Evolutionary conservation across 2,113 vertebrate genomes (phyloP).

Genomic region (Engraulis encrasicolus): DNA sequence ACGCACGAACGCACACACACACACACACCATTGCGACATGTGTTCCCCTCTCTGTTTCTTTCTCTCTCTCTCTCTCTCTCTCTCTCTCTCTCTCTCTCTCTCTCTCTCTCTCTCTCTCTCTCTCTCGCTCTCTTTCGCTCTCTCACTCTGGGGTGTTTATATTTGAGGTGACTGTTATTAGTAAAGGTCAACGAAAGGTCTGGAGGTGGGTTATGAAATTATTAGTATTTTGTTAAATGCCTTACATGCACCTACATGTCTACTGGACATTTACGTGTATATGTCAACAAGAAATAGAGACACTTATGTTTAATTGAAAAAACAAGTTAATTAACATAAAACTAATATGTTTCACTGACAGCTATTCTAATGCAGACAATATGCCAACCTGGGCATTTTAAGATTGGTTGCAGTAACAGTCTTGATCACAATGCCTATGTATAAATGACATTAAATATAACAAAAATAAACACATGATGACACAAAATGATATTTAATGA

Average conservation of each 20-base stretch:
- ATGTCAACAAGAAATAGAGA: no score
- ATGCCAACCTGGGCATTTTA: no score
- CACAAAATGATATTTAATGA: conserved; percentile 35
- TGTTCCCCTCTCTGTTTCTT: background rate
- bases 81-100: background rate
- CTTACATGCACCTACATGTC: background rate
- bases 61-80: background rate
- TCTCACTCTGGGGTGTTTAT: background rate
- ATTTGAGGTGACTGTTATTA: background rate
- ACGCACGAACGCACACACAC: no score
- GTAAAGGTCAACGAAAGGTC: background rate
- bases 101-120: background rate
- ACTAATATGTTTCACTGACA: no score
- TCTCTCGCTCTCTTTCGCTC: background rate
- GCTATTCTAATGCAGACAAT: no score
- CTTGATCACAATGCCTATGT: no score
- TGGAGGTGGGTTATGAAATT: background rate
- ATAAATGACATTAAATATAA: background rate
- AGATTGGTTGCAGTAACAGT: no score
- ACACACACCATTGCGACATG: background rate
- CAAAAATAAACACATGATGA: background rate
- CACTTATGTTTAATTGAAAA: no score
- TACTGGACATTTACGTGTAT: no score
- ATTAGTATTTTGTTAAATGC: background rate
- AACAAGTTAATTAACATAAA: no score